Conservation (phyloP, 2,113 vertebrate species). For the Leiothrix lutea region DNA sequence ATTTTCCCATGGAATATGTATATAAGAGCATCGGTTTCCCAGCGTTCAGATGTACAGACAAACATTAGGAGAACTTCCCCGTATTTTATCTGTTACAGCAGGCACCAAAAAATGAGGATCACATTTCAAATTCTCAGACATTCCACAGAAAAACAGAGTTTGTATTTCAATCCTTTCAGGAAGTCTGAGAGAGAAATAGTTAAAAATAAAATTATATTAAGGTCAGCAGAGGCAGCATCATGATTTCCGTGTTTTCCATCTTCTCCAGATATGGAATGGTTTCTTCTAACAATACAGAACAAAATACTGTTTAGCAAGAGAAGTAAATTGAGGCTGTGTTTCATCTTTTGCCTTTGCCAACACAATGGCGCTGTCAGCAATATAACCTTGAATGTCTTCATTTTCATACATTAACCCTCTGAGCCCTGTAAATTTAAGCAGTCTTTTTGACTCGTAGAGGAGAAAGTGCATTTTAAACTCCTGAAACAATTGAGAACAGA, state of each 20-base stretch:
- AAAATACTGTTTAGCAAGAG: background rate
- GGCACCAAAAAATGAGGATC: background rate
- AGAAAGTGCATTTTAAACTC: background rate
- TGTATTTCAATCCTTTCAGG: background rate
- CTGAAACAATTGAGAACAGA: background rate
- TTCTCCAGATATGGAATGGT: background rate
- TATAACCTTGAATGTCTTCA: background rate
- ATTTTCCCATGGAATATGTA: background rate
- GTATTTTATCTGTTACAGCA: background rate
- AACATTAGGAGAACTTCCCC: background rate
- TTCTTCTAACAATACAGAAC: background rate
- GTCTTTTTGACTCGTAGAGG: background rate
- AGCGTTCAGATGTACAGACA: background rate
- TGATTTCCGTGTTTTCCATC: background rate
- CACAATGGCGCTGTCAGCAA: background rate
- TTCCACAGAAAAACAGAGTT: background rate
- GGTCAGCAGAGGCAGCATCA: background rate
- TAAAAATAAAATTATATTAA: background rate
- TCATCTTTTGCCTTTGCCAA: background rate
- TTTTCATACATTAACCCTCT: slow-evolving; percentile 7
- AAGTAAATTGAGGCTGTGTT: slow-evolving; percentile 11
- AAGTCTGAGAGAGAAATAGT: background rate
- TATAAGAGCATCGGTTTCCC: background rate
- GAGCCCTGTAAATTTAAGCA: background rate
- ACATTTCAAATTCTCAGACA: background rate